Evolutionary conservation across 2,113 vertebrate species (phyloP).

Genomic region (Megaceryle torquata): DNA sequence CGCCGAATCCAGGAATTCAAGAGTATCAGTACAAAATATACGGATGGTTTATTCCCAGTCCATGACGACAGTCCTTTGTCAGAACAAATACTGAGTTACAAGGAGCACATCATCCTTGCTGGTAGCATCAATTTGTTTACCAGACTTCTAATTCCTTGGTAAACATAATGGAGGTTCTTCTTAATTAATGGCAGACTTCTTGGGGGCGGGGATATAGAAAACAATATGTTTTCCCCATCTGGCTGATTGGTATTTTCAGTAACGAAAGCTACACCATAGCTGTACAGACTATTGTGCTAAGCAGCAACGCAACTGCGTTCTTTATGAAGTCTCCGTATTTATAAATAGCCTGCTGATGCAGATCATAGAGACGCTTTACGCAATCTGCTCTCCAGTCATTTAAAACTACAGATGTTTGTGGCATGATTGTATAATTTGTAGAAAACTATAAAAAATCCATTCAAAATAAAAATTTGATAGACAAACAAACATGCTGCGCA

Average conservation of each 20-base stretch:
- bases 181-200: constrained; percentile 68
- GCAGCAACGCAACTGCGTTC: constrained; percentile 37
- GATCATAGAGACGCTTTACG: constrained; percentile 34
- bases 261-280: constrained; percentile 63
- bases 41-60: constrained; percentile 51
- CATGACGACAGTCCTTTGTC: constrained; percentile 53
- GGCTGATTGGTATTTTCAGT: constrained; percentile 63
- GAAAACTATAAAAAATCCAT: constrained; percentile 76
- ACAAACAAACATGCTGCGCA: constrained; percentile 57
- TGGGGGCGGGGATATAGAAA: constrained; percentile 47
- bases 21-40: not conserved
- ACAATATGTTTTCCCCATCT: constrained; percentile 59
- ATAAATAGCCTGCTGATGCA: constrained; percentile 56
- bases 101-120: constrained; percentile 43
- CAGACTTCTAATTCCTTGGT: constrained; percentile 64
- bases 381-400: constrained; percentile 69
- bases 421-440: constrained; percentile 68
- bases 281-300: constrained; percentile 42
- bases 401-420: constrained; percentile 50
- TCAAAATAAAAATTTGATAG: constrained; percentile 67
- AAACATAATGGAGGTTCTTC: constrained; percentile 59
- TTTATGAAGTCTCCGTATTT: constrained; percentile 55
- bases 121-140: constrained; percentile 65
- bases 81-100: constrained; percentile 49
- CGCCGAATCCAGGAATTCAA: constrained; percentile 35